These are phyloP conservation scores for Macheiramphus alcinus DNA, from an alignment of 2,113 vertebrate genomes.

Conservation along the genomic window DNA sequence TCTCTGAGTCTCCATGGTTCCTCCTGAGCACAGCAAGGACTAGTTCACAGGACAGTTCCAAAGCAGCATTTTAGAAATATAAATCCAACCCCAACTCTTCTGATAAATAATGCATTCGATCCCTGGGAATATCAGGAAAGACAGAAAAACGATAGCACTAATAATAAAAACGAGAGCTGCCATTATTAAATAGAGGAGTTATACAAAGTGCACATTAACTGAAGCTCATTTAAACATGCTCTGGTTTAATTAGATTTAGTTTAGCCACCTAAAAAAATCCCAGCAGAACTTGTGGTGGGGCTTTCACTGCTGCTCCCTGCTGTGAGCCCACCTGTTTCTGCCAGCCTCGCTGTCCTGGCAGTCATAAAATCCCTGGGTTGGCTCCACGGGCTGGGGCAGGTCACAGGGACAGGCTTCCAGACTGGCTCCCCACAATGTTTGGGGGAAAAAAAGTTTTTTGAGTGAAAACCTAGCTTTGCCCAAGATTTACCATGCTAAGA, in stretches of 20 bases:
- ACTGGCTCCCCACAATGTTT: accelerated
- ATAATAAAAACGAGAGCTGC: neutral
- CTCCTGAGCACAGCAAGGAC: neutral
- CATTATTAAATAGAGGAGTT: neutral
- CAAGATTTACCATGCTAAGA: neutral
- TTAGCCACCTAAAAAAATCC: constrained; percentile 58
- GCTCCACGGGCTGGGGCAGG: neutral
- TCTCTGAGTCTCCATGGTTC: neutral
- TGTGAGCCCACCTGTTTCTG: constrained; percentile 68
- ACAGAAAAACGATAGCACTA: neutral
- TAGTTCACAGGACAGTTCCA: neutral
- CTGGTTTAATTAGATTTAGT: constrained; percentile 66
- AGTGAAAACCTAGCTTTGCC: neutral
- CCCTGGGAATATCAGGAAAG: neutral
- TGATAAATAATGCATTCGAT: neutral
- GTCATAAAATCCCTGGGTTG: neutral
- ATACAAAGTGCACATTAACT: neutral
- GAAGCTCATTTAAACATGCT: constrained; percentile 56
- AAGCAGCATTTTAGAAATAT: neutral
- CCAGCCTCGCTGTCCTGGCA: constrained; percentile 11
- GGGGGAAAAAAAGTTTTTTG: neutral
- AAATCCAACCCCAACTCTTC: neutral
- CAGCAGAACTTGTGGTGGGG: constrained; percentile 26
- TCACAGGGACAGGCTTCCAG: neutral
- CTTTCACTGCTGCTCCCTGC: constrained; percentile 27